Conservation (phyloP, 2,113 vertebrate species). For the Microcebus murinus region DNA sequence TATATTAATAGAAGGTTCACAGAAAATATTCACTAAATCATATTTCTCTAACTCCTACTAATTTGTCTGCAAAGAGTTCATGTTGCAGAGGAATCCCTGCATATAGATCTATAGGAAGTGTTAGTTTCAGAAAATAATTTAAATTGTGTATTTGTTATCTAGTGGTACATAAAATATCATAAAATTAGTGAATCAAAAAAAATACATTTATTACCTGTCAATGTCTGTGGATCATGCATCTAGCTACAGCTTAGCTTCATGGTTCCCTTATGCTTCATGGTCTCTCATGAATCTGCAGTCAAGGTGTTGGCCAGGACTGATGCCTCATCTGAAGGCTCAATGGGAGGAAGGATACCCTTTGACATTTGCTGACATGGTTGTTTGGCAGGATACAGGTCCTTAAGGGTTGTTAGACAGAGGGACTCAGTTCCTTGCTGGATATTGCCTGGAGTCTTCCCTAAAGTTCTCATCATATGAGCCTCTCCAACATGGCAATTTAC, state of each 20-base stretch:
- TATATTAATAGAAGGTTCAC: neutral
- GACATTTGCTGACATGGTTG: neutral
- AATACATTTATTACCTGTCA: neutral
- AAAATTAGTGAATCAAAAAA: neutral
- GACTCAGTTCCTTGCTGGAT: neutral
- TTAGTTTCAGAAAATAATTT: neutral
- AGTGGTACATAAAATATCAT: neutral
- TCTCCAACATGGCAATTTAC: neutral
- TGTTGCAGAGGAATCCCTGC: neutral
- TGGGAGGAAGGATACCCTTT: neutral
- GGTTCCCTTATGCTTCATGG: neutral
- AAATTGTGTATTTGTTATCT: neutral
- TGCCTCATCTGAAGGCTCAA: neutral
- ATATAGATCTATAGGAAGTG: neutral
- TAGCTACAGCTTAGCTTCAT: neutral
- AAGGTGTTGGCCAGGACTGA: neutral
- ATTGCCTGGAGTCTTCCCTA: neutral
- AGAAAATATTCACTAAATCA: conserved; percentile 26
- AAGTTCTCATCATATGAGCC: neutral
- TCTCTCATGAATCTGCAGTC: neutral
- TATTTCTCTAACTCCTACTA: neutral
- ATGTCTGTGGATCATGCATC: neutral
- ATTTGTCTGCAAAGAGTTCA: neutral
- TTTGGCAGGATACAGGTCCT: neutral
- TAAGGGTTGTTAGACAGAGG: neutral